These are phyloP conservation scores for Asarcornis scutulata DNA, from an alignment of 2,113 vertebrate species.

Conservation along the genomic window DNA sequence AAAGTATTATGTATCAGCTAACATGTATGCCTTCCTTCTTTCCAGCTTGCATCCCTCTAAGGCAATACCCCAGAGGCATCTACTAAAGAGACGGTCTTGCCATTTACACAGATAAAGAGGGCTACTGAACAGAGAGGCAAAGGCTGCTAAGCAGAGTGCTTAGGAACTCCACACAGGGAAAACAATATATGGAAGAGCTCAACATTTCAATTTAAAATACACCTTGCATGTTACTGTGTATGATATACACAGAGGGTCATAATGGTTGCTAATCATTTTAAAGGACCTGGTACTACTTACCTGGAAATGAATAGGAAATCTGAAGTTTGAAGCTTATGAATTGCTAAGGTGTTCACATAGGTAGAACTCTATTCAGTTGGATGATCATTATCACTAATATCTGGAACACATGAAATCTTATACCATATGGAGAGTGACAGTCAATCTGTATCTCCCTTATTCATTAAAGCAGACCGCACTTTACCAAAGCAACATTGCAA, in stretches of 20 bases:
- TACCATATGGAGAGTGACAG: neutral
- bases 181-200: neutral
- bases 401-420: neutral
- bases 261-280: neutral
- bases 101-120: neutral
- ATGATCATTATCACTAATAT: neutral
- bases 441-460: neutral
- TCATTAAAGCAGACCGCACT: neutral
- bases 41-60: neutral
- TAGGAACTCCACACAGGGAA: neutral
- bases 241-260: neutral
- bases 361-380: neutral
- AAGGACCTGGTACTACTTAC: neutral
- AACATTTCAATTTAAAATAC: neutral
- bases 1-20: neutral
- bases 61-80: neutral
- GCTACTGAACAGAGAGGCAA: neutral
- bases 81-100: neutral
- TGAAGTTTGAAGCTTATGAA: neutral
- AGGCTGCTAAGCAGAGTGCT: neutral
- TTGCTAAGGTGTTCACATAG: neutral
- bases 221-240: neutral
- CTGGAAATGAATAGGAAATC: neutral
- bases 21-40: neutral
- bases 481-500: neutral